Evolutionary conservation across 2,888 invertebrate genomes (phyloP).

Genomic region (Eristalinus aeneus): DNA sequence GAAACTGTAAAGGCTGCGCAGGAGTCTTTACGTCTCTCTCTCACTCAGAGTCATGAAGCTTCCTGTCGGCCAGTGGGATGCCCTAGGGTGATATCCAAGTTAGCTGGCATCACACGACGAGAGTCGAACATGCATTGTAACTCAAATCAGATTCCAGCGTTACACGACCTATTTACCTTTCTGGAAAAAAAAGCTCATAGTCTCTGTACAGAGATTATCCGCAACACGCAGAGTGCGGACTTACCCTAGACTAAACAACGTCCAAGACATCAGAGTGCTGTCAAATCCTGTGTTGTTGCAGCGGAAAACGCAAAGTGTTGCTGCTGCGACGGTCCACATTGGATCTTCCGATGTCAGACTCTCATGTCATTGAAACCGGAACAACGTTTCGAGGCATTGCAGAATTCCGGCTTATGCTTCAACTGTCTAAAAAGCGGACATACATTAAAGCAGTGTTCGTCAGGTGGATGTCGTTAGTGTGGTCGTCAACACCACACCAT

Average conservation of each 20-base stretch:
- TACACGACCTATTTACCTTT: not conserved
- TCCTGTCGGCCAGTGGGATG: slow-evolving; percentile 28
- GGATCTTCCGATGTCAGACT: not conserved
- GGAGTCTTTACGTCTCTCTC: slow-evolving; percentile 45
- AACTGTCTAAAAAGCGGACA: slow-evolving; percentile 45
- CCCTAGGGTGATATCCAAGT: slow-evolving; percentile 14
- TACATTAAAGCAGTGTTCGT: slow-evolving; percentile 16
- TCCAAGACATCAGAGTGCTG: not conserved
- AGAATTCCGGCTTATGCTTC: slow-evolving; percentile 11
- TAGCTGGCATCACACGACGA: slow-evolving; percentile 14
- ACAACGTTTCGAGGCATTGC: slow-evolving; percentile 25
- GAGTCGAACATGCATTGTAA: slow-evolving; percentile 16
- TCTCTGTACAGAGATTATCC: not conserved
- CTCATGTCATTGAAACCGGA: slow-evolving; percentile 17
- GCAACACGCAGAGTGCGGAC: no score
- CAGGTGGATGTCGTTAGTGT: slow-evolving; percentile 28
- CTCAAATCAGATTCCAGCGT: not conserved
- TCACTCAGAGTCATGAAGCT: slow-evolving; percentile 40
- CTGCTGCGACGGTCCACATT: slow-evolving; percentile 14
- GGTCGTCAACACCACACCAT: no score
- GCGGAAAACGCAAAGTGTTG: not conserved
- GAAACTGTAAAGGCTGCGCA: slow-evolving; percentile 33
- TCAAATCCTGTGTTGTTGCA: not conserved
- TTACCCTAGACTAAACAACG: not conserved
- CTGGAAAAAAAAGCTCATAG: not conserved